Evolutionary conservation across 2,888 invertebrate species (phyloP), one percentile per base, ranked within the genome.

Genomic region (Andrena praecox): DNA sequence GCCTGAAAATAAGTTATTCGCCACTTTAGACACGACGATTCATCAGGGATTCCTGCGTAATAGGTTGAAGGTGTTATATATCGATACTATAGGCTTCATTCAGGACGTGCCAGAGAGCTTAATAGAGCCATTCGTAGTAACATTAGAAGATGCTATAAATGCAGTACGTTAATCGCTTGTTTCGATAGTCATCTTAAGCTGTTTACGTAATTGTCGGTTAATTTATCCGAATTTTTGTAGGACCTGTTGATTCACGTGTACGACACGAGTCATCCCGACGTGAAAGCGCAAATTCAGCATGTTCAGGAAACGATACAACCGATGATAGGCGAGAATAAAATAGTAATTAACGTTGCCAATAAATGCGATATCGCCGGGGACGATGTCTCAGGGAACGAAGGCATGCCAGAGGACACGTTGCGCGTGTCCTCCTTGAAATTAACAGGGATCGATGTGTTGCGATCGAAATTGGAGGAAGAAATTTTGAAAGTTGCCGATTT

Each of bases 81-180:
- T 98, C 84, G 98, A 98, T 93, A 98, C 98, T 0, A 97, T 98
- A 54, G 98, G 98, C 0, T 98, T 98, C 92, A 97, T 98, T 92
- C 96, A 97, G 4, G 96, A 98, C 92, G 96, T 98, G 77, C 98
- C 98, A 0, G 96, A 96, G 1, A 95, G 95, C 77, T 94, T 98
- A 59, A 96, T 98, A 50, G 96, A 97, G 88, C 97, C 98, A 67
- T 98, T 98, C 92, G 94, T 96, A 66, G 97, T 97, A 0, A 98
- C 98, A 0, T 94, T 98, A 72, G 97, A 97, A 91, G 98, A 98
- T 94, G 97, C 97, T 0, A 94, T 96, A 89, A 93, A 95, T 85
- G 97, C 98, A 59, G 97, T 95, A 94, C 93, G 87, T 81, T 72
- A 7, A 35, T 6, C 63, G 27, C n/a, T 54, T 24, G 50, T 35